phyloP scores from a whole-genome alignment of 2,797 vertebrate species.

The Rhinogobio ventralis region DNA sequence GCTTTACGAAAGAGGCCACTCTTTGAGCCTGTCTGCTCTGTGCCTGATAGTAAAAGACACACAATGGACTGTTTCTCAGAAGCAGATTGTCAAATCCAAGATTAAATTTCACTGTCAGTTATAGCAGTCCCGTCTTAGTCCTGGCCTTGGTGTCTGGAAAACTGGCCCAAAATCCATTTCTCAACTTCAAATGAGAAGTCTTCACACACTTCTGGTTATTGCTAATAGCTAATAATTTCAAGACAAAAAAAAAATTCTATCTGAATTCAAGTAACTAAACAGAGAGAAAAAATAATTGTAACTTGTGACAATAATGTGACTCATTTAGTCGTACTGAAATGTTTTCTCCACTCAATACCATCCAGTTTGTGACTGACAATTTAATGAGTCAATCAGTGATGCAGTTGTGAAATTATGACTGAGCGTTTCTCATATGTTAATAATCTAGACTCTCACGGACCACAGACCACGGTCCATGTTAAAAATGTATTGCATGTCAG shows the following conservation, averaged over 20 bases:
- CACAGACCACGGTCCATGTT: not conserved
- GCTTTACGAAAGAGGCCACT: not conserved
- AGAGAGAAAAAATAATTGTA: too few relatives aligned
- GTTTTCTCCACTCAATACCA: not conserved
- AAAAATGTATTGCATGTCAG: not conserved
- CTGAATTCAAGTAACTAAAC: too few relatives aligned
- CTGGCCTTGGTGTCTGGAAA: not conserved
- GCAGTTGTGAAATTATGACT: conserved; percentile 1
- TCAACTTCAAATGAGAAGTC: not conserved
- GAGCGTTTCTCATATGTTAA: not conserved
- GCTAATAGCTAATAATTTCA: not conserved
- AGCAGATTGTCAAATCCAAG: conserved; percentile 19
- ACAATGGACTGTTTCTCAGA: conserved; percentile 16
- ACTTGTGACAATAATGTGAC: not conserved
- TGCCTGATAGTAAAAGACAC: conserved; percentile 4
- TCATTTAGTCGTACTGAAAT: not conserved
- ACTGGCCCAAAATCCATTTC: not conserved
- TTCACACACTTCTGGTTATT: not conserved
- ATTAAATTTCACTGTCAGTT: conserved; percentile 23
- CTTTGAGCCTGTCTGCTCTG: not conserved
- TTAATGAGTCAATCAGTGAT: not conserved
- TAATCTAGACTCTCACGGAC: not conserved
- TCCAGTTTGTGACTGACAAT: conserved; percentile 7
- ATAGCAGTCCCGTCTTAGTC: not conserved
- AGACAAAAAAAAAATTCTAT: not conserved